Percentiles rank a stretch among this genome's conserved stretches.
Conservation (phyloP, 2,888 invertebrate genomes). For the Ernsta delagoae region DNA sequence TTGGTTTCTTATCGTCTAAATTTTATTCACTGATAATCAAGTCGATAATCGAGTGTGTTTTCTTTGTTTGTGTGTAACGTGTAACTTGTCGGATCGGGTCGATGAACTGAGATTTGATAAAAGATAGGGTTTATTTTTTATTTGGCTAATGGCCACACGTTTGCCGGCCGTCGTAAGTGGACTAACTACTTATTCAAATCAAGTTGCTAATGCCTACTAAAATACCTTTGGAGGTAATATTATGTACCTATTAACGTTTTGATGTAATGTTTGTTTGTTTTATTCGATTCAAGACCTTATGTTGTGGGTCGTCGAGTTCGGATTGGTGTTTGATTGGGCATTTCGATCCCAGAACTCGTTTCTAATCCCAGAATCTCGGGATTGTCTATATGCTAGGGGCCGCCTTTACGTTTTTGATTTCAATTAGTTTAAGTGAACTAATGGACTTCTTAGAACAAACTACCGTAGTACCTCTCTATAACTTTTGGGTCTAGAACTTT, state of each 20-base stretch:
- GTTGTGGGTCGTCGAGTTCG: neutral
- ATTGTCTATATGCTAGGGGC: too few relatives aligned
- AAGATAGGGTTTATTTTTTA: slow-evolving; percentile 46
- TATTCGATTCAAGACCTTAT: slow-evolving; percentile 11
- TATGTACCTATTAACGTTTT: slow-evolving; percentile 17
- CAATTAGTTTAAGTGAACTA: too few relatives aligned
- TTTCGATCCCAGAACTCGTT: neutral
- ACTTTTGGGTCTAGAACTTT: too few relatives aligned
- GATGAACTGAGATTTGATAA: slow-evolving; percentile 47
- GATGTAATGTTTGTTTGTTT: slow-evolving; percentile 10
- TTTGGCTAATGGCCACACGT: slow-evolving; percentile 46
- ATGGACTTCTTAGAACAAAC: too few relatives aligned
- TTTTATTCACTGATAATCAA: neutral
- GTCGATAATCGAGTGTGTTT: slow-evolving; percentile 24
- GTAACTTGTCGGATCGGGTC: slow-evolving; percentile 42
- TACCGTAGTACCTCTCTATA: too few relatives aligned
- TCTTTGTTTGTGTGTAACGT: slow-evolving; percentile 41
- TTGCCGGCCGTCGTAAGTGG: slow-evolving; percentile 42
- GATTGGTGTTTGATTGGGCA: neutral
- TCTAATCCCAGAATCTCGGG: neutral
- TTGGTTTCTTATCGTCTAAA: neutral
- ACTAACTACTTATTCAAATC: slow-evolving; percentile 35
- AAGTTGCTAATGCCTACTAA: slow-evolving; percentile 32
- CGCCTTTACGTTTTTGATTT: too few relatives aligned
- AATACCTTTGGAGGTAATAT: slow-evolving; percentile 24